Evolutionary conservation across 2,888 invertebrate species (phyloP), one percentile per base, ranked within the genome.

Genomic region (Latrodectus hesperus): DNA sequence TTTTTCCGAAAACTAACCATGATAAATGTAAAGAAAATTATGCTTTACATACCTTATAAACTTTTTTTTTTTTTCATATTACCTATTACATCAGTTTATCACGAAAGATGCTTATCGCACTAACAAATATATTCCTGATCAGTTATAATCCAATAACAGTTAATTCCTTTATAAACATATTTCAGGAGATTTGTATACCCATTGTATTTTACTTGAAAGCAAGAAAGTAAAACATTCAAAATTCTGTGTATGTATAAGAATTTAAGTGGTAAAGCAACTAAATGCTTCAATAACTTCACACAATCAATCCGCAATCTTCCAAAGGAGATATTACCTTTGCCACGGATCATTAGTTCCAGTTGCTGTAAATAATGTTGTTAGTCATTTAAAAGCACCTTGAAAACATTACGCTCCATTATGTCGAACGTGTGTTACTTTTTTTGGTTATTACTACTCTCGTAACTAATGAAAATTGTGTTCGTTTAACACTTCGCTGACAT

Each of bases 351-450:
- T 70, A 70, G 70, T 70, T 70, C 16, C 38, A 26, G 60, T 60
- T 60, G 60, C 60, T 49, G 16, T 70, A 16, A 49, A 49, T 70
- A 70, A 70, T 12, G 70, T 14, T 70, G 70, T 26, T n/a, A 70
- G 26, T 70, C 49, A 49, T 70, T 70, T 16, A 70, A 70, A 38
- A 60, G 16, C 14, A 49, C 70, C 70, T 22, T 70, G 38, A 70
- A 70, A 70, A 38, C 49, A 70, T 70, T 49, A 70, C 70, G 70
- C 70, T 9, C 38, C 70, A 70, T 70, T 70, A 70, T 70, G 70
- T 49, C 26, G 16, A 17, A 70, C 70, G 26, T 70, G 14, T 17
- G 70, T 70, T 70, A 49, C 38, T 11, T 16, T n/a, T 26, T 70
- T 70, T 70, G 10, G 26, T 38, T 49, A 26, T 70, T 49, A 22